These are phyloP conservation scores for Geococcyx californianus DNA, from an alignment of 2,113 vertebrate genomes.

Conservation along the genomic window DNA sequence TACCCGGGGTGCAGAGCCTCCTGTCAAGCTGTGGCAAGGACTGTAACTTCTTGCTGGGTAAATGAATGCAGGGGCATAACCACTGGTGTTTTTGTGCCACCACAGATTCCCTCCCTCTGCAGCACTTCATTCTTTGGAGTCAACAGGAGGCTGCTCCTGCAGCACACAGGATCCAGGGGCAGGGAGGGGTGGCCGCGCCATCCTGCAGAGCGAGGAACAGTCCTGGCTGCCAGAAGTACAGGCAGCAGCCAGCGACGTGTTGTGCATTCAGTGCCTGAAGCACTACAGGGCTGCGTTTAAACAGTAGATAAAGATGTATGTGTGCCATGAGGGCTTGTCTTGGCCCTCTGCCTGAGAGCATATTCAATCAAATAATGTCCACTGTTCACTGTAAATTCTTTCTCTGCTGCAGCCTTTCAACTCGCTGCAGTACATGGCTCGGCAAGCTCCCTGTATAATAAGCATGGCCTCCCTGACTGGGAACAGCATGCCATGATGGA, in stretches of 20 bases:
- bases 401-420: not conserved
- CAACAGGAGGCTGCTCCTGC: not conserved
- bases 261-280: not conserved
- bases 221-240: not conserved
- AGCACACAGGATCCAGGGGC: fast-evolving
- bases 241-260: not conserved
- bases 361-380: constrained; percentile 4
- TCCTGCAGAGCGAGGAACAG: not conserved
- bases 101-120: fast-evolving
- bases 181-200: not conserved
- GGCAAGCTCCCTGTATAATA: not conserved
- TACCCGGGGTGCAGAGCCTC: not conserved
- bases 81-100: not conserved
- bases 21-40: not conserved
- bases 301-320: not conserved
- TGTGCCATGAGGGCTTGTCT: not conserved
- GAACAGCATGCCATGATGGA: not conserved
- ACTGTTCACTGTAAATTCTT: not conserved
- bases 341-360: not conserved
- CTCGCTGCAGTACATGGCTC: not conserved
- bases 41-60: not conserved
- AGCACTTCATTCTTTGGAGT: not conserved
- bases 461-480: not conserved
- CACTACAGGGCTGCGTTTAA: not conserved
- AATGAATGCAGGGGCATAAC: fast-evolving